Conservation (phyloP, 2,888 invertebrate genomes). For the Pomacea canaliculata region DNA sequence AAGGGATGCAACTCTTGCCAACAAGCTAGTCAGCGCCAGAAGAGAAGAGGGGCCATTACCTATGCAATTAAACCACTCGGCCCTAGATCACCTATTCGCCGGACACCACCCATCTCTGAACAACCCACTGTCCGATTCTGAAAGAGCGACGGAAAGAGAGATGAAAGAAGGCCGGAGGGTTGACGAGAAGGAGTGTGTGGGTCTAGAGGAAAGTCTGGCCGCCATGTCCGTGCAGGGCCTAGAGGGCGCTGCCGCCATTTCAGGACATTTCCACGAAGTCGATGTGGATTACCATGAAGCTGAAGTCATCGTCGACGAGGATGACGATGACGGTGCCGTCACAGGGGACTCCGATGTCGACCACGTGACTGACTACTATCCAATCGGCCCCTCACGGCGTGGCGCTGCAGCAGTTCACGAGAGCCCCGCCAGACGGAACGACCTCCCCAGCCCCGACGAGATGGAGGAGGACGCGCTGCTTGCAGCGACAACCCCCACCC, state of each 20-base stretch:
- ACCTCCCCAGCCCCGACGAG: conserved; percentile 14
- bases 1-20: conserved; percentile 3
- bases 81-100: not conserved
- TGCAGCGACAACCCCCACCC: not conserved
- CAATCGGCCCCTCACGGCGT: not conserved
- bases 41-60: conserved; percentile 26
- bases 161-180: not conserved
- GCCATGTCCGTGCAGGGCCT: conserved; percentile 13
- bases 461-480: conserved; percentile 17
- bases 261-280: conserved; percentile 9
- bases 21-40: not conserved
- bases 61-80: conserved; percentile 31
- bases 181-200: not conserved
- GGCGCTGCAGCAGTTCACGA: not conserved
- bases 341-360: not conserved
- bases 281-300: not conserved
- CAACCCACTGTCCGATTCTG: not conserved
- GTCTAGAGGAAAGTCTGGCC: conserved; percentile 1
- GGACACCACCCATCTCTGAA: not conserved
- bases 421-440: not conserved
- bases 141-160: not conserved
- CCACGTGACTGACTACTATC: not conserved
- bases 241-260: conserved; percentile 14
- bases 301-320: not conserved
- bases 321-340: not conserved